These are phyloP conservation scores for Meandrusa payeni DNA, from an alignment of 2,888 invertebrate species.

Conservation along the genomic window DNA sequence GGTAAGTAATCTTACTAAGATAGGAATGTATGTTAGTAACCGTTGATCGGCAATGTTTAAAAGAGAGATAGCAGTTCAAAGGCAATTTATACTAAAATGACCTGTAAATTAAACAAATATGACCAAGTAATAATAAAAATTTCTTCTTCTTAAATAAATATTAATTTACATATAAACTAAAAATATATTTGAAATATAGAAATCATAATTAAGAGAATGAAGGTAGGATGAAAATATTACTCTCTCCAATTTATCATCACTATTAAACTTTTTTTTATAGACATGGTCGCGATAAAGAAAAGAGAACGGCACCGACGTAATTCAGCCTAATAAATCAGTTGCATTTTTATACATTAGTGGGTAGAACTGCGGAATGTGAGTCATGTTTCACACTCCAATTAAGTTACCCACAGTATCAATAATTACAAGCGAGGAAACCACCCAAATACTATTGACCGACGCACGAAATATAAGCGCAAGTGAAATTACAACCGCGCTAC, in stretches of 20 bases:
- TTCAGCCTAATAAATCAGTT: constrained; percentile 47
- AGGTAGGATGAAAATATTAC: not conserved
- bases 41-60: too few species aligned
- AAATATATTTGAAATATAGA: not conserved
- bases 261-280: constrained; percentile 28
- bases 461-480: constrained; percentile 65
- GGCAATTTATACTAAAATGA: too few species aligned
- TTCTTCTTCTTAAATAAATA: too few species aligned
- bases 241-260: not conserved
- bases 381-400: constrained; percentile 79
- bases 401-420: constrained; percentile 70
- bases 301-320: constrained; percentile 25
- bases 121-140: too few species aligned
- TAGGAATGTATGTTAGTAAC: too few species aligned
- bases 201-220: not conserved
- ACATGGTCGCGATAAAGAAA: constrained; percentile 31
- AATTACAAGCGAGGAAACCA: constrained; percentile 64
- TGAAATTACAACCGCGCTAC: constrained; percentile 48
- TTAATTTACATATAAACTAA: too few species aligned
- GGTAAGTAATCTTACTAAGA: too few species aligned
- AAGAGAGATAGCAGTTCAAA: too few species aligned
- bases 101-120: too few species aligned
- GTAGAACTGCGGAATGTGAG: constrained; percentile 57
- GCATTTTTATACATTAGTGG: constrained; percentile 63
- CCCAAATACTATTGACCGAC: constrained; percentile 63